Evolutionary conservation across 1,140 invertebrate genomes (phyloP).

Genomic region (Asobara japonica): DNA sequence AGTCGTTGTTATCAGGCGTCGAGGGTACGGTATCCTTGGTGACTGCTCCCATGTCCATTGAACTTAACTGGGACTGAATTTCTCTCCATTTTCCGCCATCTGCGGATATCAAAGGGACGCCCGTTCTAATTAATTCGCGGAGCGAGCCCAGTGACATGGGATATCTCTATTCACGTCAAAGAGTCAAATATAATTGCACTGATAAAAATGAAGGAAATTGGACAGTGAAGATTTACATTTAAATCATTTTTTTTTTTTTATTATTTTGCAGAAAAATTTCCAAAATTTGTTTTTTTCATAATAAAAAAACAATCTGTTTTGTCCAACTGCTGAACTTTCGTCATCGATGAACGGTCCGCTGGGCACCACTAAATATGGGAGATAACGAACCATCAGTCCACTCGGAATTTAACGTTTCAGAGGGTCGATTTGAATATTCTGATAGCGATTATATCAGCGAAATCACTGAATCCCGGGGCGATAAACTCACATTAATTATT

Average conservation of each 20-base stretch:
- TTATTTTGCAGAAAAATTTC: no score
- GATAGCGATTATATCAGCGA: neutral
- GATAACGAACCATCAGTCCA: slow-evolving; percentile 16
- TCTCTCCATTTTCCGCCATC: neutral
- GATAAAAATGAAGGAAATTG: no score
- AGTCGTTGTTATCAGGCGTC: neutral
- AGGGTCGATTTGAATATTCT: neutral
- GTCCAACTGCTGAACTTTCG: no score
- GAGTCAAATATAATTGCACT: no score
- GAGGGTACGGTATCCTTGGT: neutral
- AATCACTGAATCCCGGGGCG: neutral
- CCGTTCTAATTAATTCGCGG: no score
- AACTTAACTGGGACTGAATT: neutral
- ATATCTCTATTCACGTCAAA: no score
- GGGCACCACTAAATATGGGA: slow-evolving; percentile 19
- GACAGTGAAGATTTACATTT: no score
- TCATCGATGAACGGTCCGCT: slow-evolving; percentile 7
- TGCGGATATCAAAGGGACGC: no score
- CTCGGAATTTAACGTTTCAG: slow-evolving; percentile 12
- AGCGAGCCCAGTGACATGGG: no score
- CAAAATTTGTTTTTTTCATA: no score
- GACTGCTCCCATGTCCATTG: neutral
- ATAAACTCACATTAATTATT: neutral
- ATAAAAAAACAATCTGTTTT: no score
- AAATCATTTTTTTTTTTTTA: no score